Percentiles rank a stretch among this genome's conserved stretches.
Evolutionary conservation across 2,113 vertebrate species (phyloP).

Genomic region (Manacus vitellinus): DNA sequence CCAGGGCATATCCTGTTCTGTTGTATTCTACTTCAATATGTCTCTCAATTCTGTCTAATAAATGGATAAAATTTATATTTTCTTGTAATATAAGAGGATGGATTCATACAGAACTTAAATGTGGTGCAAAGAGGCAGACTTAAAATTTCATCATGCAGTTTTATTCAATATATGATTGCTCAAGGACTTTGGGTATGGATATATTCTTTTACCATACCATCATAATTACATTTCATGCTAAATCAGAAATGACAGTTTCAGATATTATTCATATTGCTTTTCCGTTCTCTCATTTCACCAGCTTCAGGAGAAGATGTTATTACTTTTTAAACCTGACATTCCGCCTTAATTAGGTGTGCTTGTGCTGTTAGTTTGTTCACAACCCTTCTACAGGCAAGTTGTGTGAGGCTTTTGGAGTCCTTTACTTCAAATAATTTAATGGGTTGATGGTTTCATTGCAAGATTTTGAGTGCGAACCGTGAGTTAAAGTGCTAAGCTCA

Average conservation of each 20-base stretch:
- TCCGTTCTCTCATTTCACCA: slow-evolving; percentile 23
- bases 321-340: background rate
- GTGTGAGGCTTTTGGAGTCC: background rate
- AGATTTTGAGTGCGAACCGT: background rate
- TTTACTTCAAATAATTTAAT: background rate
- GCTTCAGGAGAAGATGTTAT: background rate
- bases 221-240: slow-evolving; percentile 13
- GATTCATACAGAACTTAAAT: background rate
- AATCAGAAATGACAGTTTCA: slow-evolving; percentile 22
- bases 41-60: slow-evolving; percentile 21
- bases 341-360: background rate
- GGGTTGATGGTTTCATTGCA: background rate
- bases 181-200: background rate
- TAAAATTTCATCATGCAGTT: background rate
- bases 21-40: background rate
- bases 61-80: background rate
- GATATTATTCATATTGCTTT: background rate
- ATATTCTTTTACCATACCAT: slow-evolving; percentile 29
- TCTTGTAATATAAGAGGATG: background rate
- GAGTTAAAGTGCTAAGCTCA: background rate
- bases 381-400: background rate
- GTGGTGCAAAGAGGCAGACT: background rate
- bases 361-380: slow-evolving; percentile 1
- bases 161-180: slow-evolving; percentile 13
- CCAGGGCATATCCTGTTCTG: background rate